Conservation (phyloP, 2,888 invertebrate species). For the Yponomeuta malinellus region DNA sequence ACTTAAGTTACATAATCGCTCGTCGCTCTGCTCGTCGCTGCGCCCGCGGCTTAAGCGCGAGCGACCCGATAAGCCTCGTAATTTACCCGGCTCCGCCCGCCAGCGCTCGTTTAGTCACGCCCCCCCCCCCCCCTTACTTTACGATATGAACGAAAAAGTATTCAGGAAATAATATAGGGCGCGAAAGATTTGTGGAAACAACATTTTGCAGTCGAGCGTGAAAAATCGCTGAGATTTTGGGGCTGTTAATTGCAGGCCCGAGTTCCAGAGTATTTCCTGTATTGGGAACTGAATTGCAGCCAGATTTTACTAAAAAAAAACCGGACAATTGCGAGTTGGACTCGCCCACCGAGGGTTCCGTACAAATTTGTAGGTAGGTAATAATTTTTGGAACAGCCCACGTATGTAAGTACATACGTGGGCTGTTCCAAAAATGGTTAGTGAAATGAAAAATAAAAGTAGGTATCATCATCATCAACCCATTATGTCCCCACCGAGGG, state of each 20-base stretch:
- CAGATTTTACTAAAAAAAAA: background rate
- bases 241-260: background rate
- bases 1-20: background rate
- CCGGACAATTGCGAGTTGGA: no score
- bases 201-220: background rate
- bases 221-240: background rate
- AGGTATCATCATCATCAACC: no score
- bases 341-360: no score
- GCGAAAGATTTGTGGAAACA: constrained; percentile 3
- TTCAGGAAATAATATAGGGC: constrained; percentile 1
- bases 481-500: no score
- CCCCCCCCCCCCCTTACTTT: constrained; percentile 2
- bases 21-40: constrained; percentile 7
- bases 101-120: constrained; percentile 5
- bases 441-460: no score
- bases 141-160: constrained; percentile 1
- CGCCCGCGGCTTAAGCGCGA: background rate
- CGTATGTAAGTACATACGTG: no score
- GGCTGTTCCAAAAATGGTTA: no score
- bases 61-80: constrained; percentile 17
- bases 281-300: background rate
- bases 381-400: no score
- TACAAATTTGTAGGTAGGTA: no score
- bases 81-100: constrained; percentile 15
- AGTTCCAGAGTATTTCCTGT: background rate